These are phyloP conservation scores for Rhizomys pruinosus DNA, from an alignment of 2,113 vertebrate genomes.

Conservation along the genomic window DNA sequence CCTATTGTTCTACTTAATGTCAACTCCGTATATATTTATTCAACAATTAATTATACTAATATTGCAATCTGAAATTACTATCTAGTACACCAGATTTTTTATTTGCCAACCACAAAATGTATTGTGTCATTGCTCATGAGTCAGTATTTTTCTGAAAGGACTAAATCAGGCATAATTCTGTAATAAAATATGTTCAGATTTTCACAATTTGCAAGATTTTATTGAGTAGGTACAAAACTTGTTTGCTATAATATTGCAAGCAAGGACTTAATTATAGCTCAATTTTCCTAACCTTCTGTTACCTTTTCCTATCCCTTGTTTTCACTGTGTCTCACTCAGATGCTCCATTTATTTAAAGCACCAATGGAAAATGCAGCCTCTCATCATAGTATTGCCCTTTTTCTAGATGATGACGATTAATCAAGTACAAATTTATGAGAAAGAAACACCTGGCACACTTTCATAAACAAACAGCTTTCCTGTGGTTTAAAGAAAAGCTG, in stretches of 20 bases:
- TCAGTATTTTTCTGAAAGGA: slow-evolving; percentile 5
- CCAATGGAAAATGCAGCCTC: slow-evolving; percentile 44
- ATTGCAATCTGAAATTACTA: background rate
- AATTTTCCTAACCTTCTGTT: background rate
- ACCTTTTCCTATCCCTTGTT: background rate
- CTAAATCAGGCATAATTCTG: background rate
- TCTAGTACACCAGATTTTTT: background rate
- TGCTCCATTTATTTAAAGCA: slow-evolving; percentile 12
- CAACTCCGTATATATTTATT: background rate
- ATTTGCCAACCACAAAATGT: background rate
- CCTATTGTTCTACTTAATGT: background rate
- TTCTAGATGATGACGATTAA: slow-evolving; percentile 86
- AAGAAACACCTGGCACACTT: slow-evolving; percentile 91
- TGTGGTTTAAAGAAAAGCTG: slow-evolving; percentile 83
- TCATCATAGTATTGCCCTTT: slow-evolving; percentile 46
- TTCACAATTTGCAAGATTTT: background rate
- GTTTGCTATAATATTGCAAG: background rate
- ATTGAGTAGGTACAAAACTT: background rate
- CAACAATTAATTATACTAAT: background rate
- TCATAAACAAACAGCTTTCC: slow-evolving; percentile 85
- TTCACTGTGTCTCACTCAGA: background rate
- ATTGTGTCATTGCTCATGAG: background rate
- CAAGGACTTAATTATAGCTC: background rate
- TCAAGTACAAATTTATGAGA: slow-evolving; percentile 91
- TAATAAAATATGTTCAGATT: background rate